Conservation (phyloP, 2,113 vertebrate species). For the Jaculus jaculus region DNA sequence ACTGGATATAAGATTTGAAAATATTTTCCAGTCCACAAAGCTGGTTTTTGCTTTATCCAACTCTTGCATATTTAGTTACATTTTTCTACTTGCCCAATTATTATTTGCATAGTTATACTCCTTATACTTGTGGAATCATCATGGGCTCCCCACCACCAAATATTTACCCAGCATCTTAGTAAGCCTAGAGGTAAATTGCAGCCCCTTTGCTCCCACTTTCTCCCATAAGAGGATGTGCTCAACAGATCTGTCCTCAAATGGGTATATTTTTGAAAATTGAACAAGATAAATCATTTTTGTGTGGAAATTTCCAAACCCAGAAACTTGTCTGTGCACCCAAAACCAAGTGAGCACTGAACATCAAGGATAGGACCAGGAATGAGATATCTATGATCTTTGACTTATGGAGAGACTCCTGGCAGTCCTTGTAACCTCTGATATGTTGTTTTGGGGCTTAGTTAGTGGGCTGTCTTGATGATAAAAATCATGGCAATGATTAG, state of each 20-base stretch:
- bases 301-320: slow-evolving; percentile 12
- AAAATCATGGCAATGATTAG: slow-evolving; percentile 15
- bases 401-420: background rate
- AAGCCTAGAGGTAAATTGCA: background rate
- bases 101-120: background rate
- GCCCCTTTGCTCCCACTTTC: background rate
- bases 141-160: background rate
- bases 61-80: background rate
- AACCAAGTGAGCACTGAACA: background rate
- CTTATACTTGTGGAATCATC: background rate
- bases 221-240: background rate
- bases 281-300: background rate
- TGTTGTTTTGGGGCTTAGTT: background rate
- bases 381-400: background rate
- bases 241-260: background rate
- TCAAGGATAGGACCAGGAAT: background rate
- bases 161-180: background rate
- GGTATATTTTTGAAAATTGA: background rate
- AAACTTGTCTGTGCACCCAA: background rate
- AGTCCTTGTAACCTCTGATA: background rate
- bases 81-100: background rate
- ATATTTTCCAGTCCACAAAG: background rate
- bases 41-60: background rate
- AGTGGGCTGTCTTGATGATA: background rate
- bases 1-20: background rate